Percentiles rank a stretch among this genome's conserved stretches.
Conservation (phyloP, 2,113 vertebrate genomes). For the Mixornis gularis region DNA sequence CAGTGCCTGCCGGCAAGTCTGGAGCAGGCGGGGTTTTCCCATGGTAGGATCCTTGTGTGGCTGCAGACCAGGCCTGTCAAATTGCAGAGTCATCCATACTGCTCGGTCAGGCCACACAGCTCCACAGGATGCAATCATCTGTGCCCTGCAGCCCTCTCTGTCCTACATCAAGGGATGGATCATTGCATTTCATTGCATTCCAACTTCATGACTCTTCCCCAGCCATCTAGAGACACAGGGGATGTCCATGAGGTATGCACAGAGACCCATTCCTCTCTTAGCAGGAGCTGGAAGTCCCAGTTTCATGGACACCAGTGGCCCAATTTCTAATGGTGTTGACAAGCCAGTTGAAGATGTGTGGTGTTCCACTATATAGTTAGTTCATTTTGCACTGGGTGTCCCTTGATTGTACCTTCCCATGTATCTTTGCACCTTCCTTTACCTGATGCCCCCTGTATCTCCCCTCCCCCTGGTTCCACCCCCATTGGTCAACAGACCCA, state of each 20-base stretch:
- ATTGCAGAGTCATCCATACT: background rate
- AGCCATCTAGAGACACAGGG: background rate
- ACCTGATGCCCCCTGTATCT: too few relatives aligned
- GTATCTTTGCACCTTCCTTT: too few relatives aligned
- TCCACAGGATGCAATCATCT: background rate
- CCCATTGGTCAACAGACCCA: too few relatives aligned
- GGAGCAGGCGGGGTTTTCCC: conserved; percentile 16
- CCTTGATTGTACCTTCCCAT: too few relatives aligned
- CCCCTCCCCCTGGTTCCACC: too few relatives aligned
- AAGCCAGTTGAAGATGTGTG: too few relatives aligned
- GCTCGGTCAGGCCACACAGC: background rate
- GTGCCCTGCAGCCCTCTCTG: accelerated
- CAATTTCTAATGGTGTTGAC: background rate
- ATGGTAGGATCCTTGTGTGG: background rate
- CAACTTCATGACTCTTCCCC: background rate
- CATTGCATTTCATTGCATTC: background rate
- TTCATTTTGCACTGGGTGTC: too few relatives aligned
- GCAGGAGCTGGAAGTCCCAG: background rate
- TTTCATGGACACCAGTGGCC: background rate
- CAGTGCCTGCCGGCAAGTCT: background rate
- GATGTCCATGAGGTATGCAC: accelerated
- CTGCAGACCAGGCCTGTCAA: background rate
- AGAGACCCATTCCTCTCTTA: background rate
- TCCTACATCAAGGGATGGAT: background rate
- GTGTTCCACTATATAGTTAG: too few relatives aligned